Base-by-base conservation (phyloP, 2,888 invertebrate species). In the Blastobasis adustella region DNA sequence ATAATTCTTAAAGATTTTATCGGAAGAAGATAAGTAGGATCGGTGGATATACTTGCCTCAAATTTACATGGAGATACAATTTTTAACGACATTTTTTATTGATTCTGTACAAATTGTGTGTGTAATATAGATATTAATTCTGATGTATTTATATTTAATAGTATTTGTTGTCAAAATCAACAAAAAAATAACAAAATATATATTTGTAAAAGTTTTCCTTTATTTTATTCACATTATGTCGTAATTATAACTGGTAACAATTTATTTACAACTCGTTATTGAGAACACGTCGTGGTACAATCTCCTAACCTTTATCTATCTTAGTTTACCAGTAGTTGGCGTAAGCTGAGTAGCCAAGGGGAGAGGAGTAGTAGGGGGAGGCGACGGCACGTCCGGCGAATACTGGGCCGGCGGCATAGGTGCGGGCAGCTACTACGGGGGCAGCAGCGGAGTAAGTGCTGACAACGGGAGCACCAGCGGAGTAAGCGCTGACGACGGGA, bases 311-410 rank as follows among this genome's bases (percentile, higher is more conserved):
- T 40, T 45, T 45, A 41, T 23, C 45, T 48, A 37, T 38, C 37
- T 39, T 9, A 46, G 49, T 63, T 74, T 76, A 81, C 80, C 80
- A 81, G 69, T 77, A 74, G 45, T 42, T 81, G 56, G 76, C 73
- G 60, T 79, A 71, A 62, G 84, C 78, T 49, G 79, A 65, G 60
- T 73, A 76, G 49, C 71, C 60, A 50, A 65, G 56, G 59, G 37
- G 64, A 57, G 5, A 55, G 37, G 54, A 49, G 65, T 56, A 59
- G 38, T 63, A 57, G 5, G 55, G 39, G 54, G 65, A 61, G 6
- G 64, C 49, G 5, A 63, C 62, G 4, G 61, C 44, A 49, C 60
- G 62, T 8, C 60, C 58, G 5, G 58, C 58, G 3, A 59, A 48
- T 0, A 58, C 49, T 48, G 66, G 45, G 23, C 47, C 46, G 52